phyloP scores from a whole-genome alignment of 2,888 invertebrate species.

The Ormyrus nitidulus region DNA sequence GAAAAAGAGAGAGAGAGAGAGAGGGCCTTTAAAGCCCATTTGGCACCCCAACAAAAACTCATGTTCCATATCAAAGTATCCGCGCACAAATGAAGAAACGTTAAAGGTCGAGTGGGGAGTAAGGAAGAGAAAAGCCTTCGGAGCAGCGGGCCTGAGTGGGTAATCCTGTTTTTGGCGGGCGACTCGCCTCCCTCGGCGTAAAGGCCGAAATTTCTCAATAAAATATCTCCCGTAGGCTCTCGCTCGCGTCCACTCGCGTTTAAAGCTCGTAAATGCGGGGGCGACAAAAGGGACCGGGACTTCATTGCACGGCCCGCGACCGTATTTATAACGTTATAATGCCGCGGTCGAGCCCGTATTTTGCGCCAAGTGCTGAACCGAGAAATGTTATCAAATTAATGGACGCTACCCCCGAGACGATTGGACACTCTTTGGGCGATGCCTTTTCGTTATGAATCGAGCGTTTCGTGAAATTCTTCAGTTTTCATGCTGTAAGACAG shows the following conservation, averaged over 20 bases:
- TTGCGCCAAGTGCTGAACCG: neutral
- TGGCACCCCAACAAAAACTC: slow-evolving; percentile 19
- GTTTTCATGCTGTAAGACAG: too few species aligned
- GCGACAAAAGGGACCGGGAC: slow-evolving; percentile 26
- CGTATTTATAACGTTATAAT: neutral
- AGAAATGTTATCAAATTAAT: neutral
- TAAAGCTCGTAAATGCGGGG: slow-evolving; percentile 27
- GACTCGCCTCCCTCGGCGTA: slow-evolving; percentile 38
- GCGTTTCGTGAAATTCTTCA: too few species aligned
- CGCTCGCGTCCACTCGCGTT: slow-evolving; percentile 8
- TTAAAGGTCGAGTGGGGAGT: slow-evolving; percentile 23
- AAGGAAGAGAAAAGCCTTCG: neutral
- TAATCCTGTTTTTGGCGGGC: slow-evolving; percentile 62
- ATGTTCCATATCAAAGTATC: slow-evolving; percentile 18
- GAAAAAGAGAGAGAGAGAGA: too few species aligned
- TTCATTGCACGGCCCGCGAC: slow-evolving; percentile 27
- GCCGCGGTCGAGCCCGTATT: neutral
- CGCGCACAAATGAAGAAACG: slow-evolving; percentile 11
- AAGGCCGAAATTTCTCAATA: slow-evolving; percentile 54
- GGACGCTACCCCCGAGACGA: too few species aligned
- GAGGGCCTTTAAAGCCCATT: too few species aligned
- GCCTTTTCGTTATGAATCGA: too few species aligned
- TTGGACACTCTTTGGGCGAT: too few species aligned
- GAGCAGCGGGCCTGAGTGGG: slow-evolving; percentile 58
- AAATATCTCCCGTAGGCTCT: slow-evolving; percentile 33